phyloP scores from a whole-genome alignment of 2,113 vertebrate species.

The Mustela nigripes region DNA sequence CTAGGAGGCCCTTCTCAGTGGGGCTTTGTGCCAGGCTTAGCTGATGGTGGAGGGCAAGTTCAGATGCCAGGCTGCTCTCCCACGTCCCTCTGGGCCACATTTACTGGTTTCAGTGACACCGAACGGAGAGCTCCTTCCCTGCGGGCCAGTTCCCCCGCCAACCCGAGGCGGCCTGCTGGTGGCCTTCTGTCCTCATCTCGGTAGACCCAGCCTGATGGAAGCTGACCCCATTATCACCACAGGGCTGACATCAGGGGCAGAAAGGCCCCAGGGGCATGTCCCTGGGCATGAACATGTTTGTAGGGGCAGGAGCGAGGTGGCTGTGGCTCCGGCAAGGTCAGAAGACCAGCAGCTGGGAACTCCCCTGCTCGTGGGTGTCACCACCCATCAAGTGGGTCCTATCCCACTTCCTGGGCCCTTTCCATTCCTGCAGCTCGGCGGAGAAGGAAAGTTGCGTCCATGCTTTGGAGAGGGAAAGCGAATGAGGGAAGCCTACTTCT shows the following conservation, averaged over 20 bases:
- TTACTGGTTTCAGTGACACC: background rate
- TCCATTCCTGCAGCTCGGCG: background rate
- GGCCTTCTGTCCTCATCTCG: background rate
- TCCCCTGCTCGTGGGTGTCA: background rate
- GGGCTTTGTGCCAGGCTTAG: background rate
- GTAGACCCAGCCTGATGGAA: background rate
- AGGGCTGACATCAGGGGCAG: background rate
- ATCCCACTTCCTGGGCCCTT: background rate
- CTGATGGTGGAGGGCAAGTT: background rate
- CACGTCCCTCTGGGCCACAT: background rate
- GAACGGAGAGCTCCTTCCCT: background rate
- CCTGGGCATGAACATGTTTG: rapidly evolving
- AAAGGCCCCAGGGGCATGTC: background rate
- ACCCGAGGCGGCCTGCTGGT: background rate
- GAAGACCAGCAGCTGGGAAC: background rate
- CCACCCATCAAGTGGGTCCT: background rate
- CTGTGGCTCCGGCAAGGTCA: background rate
- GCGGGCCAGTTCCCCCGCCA: background rate
- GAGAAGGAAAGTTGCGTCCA: background rate
- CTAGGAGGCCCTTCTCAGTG: background rate
- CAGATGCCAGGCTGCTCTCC: background rate
- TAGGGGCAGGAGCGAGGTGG: background rate
- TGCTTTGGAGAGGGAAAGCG: background rate
- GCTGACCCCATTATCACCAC: background rate
- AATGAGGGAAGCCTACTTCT: background rate